Evolutionary conservation across 2,888 invertebrate genomes (phyloP), one percentile per base, ranked within the genome.

Genomic region (Rapana venosa): DNA sequence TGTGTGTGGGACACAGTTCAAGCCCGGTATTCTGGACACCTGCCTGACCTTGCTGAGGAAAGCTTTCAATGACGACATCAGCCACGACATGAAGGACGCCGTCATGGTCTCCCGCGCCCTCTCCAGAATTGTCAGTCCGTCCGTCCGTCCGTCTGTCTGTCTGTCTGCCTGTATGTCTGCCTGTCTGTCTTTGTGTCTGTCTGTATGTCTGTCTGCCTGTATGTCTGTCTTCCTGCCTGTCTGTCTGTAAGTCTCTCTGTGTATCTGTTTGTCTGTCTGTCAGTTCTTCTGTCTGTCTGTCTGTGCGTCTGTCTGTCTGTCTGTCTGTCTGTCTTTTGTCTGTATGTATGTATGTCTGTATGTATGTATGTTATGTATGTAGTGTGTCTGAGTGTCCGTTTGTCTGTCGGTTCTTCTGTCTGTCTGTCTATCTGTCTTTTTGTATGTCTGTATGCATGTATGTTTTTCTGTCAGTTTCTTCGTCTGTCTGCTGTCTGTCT

Each of bases 21-120:
- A 93, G 35, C 91, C 92, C 5, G 92, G 90, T 30, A 92, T 94
- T 15, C 90, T 94, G 36, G 93, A 94, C 1, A 88, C 89, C 1
- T 92, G 92, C 8, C 87, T 94, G 35, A 88, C 90, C 47, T 88
- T 94, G 15, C 81, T 94, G 70, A 84, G 92, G 77, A 90, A 90
- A 84, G 92, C 90, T 0, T 93, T 91, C 81, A 89, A 90, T 30
- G 85, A 88, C 6, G 85, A 90, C 4, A 81, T 91, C 22, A 61
- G 88, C 22, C 36, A 58, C 13, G 85, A 66, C 20, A 91, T 91
- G 91, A 88, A 79, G 5, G 88, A 91, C 35, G 83, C 90, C 26
- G 89, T 90, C 6, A 22, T 66, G 11, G 90, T 91, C 1, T 47
- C 90, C 66, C 56, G 92, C 56, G 90, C 87, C 15, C 47, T 92